These are phyloP conservation scores for Ormyrus rosae DNA, from an alignment of 2,888 invertebrate genomes.

Conservation along the genomic window DNA sequence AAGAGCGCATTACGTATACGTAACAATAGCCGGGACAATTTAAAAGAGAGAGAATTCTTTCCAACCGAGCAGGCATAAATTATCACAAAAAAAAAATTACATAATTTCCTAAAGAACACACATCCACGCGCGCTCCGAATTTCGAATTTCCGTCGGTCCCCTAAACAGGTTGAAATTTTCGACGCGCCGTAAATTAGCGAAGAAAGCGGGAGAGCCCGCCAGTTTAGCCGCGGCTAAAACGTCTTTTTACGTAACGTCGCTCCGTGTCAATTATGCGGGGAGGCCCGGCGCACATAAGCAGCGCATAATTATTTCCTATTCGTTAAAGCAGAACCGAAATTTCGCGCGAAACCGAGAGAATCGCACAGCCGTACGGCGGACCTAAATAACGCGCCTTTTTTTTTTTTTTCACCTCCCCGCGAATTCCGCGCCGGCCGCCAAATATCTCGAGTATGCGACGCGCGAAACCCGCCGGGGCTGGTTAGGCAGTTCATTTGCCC, in stretches of 20 bases:
- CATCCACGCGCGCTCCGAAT: background rate
- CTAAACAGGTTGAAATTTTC: constrained; percentile 1
- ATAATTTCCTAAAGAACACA: background rate
- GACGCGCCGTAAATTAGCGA: constrained; percentile 28
- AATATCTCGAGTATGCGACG: constrained; percentile 7
- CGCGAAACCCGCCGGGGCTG: background rate
- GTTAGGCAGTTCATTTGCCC: background rate
- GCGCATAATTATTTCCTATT: constrained; percentile 19
- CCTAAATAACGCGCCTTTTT: background rate
- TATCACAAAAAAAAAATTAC: background rate
- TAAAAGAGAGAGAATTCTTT: too few relatives aligned
- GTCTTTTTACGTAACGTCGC: constrained; percentile 25
- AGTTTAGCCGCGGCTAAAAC: background rate
- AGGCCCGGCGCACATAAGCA: background rate
- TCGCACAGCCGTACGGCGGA: too few relatives aligned
- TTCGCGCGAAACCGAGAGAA: background rate
- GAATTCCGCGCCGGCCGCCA: too few relatives aligned
- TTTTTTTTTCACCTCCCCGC: background rate
- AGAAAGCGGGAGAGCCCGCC: constrained; percentile 4
- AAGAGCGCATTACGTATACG: too few relatives aligned
- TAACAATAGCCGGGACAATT: too few relatives aligned
- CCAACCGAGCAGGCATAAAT: too few relatives aligned
- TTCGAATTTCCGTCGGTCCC: background rate
- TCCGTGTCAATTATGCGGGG: constrained; percentile 20
- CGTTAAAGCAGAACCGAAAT: constrained; percentile 12